Conservation (phyloP, 2,888 invertebrate species). For the Hypena proboscidalis region DNA sequence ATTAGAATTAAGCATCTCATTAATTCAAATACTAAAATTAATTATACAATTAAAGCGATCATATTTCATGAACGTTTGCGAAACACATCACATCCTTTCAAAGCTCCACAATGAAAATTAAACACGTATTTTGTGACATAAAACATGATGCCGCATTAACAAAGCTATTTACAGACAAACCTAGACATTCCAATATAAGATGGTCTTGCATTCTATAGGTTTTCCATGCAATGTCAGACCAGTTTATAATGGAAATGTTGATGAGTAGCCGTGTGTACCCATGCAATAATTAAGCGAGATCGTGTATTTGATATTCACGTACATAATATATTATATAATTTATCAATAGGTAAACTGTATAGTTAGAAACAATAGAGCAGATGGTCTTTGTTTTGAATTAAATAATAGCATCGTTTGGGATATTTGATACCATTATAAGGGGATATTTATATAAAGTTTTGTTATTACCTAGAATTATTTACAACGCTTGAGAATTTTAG, state of each 20-base stretch:
- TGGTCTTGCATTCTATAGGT: no score
- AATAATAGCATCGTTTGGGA: constrained; percentile 2
- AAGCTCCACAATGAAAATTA: not conserved
- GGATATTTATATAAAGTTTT: no score
- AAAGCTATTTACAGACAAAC: no score
- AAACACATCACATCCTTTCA: not conserved
- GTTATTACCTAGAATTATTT: no score
- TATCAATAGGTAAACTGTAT: constrained; percentile 12
- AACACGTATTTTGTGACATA: constrained; percentile 1
- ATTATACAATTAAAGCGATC: not conserved
- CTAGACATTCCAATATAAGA: no score
- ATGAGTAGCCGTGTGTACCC: no score
- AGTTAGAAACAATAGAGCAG: constrained; percentile 12
- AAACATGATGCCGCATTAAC: constrained; percentile 2
- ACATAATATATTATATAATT: no score
- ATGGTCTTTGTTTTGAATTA: constrained; percentile 6
- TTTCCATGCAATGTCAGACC: no score
- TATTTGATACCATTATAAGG: no score
- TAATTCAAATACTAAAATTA: not conserved
- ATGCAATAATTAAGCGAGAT: constrained; percentile 4
- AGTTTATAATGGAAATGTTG: no score
- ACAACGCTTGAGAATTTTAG: no score
- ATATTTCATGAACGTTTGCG: not conserved
- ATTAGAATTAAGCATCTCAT: not conserved
- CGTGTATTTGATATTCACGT: constrained; percentile 11